phyloP scores from a whole-genome alignment of 2,797 vertebrate species.

The Chelmon rostratus region DNA sequence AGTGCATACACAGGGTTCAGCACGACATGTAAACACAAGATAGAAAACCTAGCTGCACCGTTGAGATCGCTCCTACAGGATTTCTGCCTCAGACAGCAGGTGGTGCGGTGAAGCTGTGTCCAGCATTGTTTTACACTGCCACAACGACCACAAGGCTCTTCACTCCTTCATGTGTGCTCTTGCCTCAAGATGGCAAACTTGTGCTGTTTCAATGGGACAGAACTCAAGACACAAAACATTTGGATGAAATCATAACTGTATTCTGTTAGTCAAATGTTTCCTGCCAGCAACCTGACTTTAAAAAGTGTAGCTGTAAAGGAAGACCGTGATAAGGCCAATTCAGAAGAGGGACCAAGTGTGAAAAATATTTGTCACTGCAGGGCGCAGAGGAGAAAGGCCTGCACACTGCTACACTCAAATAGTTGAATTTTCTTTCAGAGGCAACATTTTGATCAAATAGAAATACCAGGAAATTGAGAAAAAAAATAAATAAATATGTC shows the following conservation, averaged over 20 bases:
- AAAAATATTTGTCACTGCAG: no score
- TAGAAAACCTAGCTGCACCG: neutral
- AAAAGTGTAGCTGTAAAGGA: neutral
- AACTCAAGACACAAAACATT: neutral
- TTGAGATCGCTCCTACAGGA: neutral
- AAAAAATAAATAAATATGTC: no score
- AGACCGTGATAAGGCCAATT: neutral
- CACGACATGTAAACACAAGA: no score
- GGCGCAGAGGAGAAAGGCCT: no score
- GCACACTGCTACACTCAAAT: no score
- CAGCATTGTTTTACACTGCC: conserved; percentile 32
- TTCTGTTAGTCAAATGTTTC: neutral
- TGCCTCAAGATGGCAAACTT: neutral
- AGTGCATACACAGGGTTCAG: conserved; percentile 8
- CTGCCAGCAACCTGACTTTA: neutral
- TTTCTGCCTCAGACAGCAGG: neutral
- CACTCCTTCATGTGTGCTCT: conserved; percentile 6
- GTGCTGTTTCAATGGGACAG: neutral
- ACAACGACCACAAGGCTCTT: conserved; percentile 1
- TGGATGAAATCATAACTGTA: neutral
- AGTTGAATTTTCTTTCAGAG: no score
- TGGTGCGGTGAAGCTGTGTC: conserved; percentile 10
- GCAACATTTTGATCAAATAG: no score
- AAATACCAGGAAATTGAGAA: no score
- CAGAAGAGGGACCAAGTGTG: no score